These are phyloP conservation scores for Dinothrombium tinctorium DNA, from an alignment of 1,140 invertebrate genomes.

Conservation along the genomic window DNA sequence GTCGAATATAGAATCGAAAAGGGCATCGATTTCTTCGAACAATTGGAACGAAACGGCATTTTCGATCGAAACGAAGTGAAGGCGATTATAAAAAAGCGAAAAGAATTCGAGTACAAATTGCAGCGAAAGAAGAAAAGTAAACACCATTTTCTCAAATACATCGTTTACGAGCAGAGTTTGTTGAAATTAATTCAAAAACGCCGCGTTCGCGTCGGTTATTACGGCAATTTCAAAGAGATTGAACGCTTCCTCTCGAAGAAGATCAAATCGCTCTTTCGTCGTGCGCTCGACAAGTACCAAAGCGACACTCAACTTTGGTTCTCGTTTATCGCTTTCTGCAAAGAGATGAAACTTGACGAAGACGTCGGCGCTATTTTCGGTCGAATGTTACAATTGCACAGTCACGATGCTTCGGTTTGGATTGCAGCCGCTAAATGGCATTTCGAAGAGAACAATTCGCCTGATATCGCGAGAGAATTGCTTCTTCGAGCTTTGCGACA, in stretches of 20 bases:
- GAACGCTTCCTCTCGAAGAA: slow-evolving; percentile 36
- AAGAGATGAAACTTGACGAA: slow-evolving; percentile 25
- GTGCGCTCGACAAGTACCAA: slow-evolving; percentile 33
- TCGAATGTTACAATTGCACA: slow-evolving; percentile 36
- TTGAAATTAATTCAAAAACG: slow-evolving; percentile 33
- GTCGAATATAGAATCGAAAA: slow-evolving; percentile 42
- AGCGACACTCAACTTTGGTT: slow-evolving; percentile 42
- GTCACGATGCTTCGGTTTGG: slow-evolving; percentile 40
- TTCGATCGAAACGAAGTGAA: slow-evolving; percentile 40
- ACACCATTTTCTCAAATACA: slow-evolving; percentile 43
- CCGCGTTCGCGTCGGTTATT: slow-evolving; percentile 16
- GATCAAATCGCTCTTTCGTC: slow-evolving; percentile 30
- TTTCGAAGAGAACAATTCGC: slow-evolving; percentile 36
- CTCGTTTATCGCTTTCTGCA: slow-evolving; percentile 43
- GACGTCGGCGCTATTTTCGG: slow-evolving; percentile 26
- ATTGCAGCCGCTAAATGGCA: slow-evolving; percentile 44
- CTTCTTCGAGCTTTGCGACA: slow-evolving; percentile 38
- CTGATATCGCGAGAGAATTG: slow-evolving; percentile 35
- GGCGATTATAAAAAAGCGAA: slow-evolving; percentile 37
- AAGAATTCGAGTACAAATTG: slow-evolving; percentile 42
- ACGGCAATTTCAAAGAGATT: slow-evolving; percentile 35
- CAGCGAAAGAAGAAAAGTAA: slow-evolving; percentile 36
- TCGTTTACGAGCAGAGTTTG: slow-evolving; percentile 42
- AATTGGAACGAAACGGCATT: slow-evolving; percentile 38
- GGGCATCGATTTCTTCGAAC: slow-evolving; percentile 41